phyloP scores from a whole-genome alignment of 2,113 vertebrate genomes.

The Halichoerus grypus region DNA sequence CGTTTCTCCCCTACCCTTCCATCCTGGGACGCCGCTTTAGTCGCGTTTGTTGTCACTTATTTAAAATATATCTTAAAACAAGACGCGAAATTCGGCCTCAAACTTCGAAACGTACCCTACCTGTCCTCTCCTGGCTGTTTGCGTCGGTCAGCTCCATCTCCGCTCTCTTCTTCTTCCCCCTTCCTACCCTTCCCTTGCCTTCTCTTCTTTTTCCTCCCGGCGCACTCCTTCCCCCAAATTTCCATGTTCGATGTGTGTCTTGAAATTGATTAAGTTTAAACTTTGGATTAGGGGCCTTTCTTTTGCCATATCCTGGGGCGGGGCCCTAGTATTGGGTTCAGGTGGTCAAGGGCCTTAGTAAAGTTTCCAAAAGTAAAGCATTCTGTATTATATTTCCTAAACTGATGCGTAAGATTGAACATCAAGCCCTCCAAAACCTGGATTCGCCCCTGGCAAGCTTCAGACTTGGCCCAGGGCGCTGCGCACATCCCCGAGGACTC shows the following conservation, averaged over 20 bases:
- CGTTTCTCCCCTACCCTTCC: neutral
- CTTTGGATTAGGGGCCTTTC: neutral
- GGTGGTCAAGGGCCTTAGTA: neutral
- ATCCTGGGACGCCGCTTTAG: neutral
- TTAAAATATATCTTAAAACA: neutral
- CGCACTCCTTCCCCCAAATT: neutral
- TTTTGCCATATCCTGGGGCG: neutral
- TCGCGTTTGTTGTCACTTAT: neutral
- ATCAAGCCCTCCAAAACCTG: neutral
- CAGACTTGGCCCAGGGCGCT: neutral
- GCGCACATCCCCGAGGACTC: fast-evolving
- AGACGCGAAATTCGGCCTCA: neutral
- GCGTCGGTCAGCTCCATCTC: neutral
- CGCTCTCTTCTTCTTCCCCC: neutral
- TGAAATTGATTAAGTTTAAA: neutral
- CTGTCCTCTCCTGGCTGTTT: neutral
- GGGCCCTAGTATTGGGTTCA: neutral
- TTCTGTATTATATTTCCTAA: neutral
- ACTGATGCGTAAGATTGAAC: neutral
- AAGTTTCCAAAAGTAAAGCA: neutral
- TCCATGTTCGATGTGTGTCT: neutral
- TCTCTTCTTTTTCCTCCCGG: neutral
- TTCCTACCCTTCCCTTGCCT: neutral
- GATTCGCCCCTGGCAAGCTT: neutral
- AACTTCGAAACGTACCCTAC: neutral